Evolutionary conservation across 2,113 vertebrate species (phyloP).

Genomic region (Ia io): DNA sequence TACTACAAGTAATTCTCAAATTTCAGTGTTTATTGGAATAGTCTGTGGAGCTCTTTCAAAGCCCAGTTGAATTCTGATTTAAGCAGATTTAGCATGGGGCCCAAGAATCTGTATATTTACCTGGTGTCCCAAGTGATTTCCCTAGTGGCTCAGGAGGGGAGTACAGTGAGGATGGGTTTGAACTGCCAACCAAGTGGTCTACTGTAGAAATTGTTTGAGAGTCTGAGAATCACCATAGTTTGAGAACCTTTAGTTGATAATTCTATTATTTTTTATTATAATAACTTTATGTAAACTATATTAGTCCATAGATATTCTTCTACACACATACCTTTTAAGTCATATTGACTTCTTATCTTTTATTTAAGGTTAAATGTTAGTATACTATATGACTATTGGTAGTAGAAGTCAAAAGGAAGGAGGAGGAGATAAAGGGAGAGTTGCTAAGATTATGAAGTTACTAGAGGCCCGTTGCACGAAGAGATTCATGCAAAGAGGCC

Average conservation of each 20-base stretch:
- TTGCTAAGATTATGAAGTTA: constrained; percentile 30
- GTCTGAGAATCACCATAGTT: background rate
- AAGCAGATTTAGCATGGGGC: background rate
- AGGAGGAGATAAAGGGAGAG: background rate
- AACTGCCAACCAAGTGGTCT: background rate
- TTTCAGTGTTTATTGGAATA: constrained; percentile 14
- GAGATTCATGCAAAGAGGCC: too few relatives aligned
- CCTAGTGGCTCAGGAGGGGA: background rate
- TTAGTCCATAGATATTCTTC: background rate
- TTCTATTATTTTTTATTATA: background rate
- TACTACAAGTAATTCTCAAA: background rate
- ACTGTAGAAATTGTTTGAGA: background rate
- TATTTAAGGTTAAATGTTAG: constrained; percentile 21
- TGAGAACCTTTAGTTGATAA: background rate
- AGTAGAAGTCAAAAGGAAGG: background rate
- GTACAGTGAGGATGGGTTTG: background rate
- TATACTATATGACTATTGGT: background rate
- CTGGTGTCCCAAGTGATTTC: background rate
- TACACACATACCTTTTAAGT: background rate
- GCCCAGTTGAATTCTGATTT: background rate
- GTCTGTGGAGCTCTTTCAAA: background rate
- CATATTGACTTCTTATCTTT: background rate
- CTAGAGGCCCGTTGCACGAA: too few relatives aligned
- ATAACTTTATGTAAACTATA: background rate
- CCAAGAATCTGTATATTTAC: background rate